These are phyloP conservation scores for Zaprionus ghesquierei DNA, from an alignment of 1,140 invertebrate genomes.

Conservation along the genomic window DNA sequence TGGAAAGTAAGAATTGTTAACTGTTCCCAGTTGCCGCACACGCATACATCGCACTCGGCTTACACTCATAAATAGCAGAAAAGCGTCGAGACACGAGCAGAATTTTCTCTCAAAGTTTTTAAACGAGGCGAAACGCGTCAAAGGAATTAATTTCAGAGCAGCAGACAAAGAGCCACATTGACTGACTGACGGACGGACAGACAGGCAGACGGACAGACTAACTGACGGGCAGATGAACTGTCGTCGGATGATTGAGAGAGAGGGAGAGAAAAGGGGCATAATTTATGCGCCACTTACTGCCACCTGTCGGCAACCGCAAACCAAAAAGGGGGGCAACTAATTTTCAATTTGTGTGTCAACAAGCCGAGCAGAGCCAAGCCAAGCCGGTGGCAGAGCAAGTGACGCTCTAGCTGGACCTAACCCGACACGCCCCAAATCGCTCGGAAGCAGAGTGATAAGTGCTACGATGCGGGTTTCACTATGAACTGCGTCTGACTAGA, in stretches of 20 bases:
- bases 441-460: constrained; percentile 13
- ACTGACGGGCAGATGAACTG: not conserved
- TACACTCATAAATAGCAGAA: constrained; percentile 23
- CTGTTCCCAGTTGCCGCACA: constrained; percentile 2
- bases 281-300: constrained; percentile 50
- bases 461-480: constrained; percentile 9
- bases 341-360: constrained; percentile 43
- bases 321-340: not conserved
- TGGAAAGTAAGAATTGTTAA: constrained; percentile 8
- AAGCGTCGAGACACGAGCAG: constrained; percentile 26
- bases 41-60: too few relatives aligned
- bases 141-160: constrained; percentile 48
- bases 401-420: not conserved
- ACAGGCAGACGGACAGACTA: constrained; percentile 2
- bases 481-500: not conserved
- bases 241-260: not conserved
- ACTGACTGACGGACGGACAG: constrained; percentile 20
- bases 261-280: constrained; percentile 16
- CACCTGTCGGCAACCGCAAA: constrained; percentile 39
- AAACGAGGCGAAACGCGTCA: constrained; percentile 13
- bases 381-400: too few relatives aligned
- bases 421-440: constrained; percentile 4
- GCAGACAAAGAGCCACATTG: constrained; percentile 38
- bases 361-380: constrained; percentile 3
- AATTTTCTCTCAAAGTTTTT: constrained; percentile 33